Base-by-base conservation (phyloP, 2,888 invertebrate genomes). In the Oeneis ivallda region DNA sequence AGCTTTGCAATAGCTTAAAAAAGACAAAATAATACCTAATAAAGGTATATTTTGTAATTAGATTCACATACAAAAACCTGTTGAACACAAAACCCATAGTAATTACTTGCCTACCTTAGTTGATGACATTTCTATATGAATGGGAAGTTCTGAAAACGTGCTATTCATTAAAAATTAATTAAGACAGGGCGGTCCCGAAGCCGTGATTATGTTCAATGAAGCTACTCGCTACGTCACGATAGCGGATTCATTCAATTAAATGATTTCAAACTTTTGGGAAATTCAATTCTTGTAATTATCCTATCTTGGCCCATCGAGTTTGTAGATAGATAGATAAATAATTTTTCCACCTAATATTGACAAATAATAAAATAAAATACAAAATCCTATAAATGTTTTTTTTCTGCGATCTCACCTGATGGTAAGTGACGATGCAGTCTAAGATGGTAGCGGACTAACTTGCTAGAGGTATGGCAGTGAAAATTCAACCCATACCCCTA, bases 151-250 rank as follows among this genome's bases (percentile, higher is more conserved):
- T 39, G 43, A 61, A 61, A 61, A 58, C 58, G 45, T 47, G 43
- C 26, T n/a, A 47, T 50, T 52, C 50, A 61, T 61, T 52, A 61
- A 61, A 61, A 61, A 61, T 61, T 61, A 61, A 61, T 61, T 61
- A 61, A 52, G 49, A 13, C 59, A 26, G 52, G 41, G 41, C 52
- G 41, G 61, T 41, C 50, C 32, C 61, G 17, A 52, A 61, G 26
- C 52, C 61, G 61, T 61, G 61, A 61, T 61, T 61, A 61, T 52
- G 52, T 61, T 52, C 61, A 52, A 61, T 61, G 43, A 52, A 50
- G 52, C 26, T 41, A 61, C 61, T 61, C 60, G 61, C 41, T 52
- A 52, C 52, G 52, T 26, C 47, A 41, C 32, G 39, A 61, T 61
- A 52, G 52, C 59, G 39, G 49, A 37, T 37, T 13, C 50, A 60